Conservation (phyloP, 2,797 vertebrate genomes). For the Pagetopsis macropterus region DNA sequence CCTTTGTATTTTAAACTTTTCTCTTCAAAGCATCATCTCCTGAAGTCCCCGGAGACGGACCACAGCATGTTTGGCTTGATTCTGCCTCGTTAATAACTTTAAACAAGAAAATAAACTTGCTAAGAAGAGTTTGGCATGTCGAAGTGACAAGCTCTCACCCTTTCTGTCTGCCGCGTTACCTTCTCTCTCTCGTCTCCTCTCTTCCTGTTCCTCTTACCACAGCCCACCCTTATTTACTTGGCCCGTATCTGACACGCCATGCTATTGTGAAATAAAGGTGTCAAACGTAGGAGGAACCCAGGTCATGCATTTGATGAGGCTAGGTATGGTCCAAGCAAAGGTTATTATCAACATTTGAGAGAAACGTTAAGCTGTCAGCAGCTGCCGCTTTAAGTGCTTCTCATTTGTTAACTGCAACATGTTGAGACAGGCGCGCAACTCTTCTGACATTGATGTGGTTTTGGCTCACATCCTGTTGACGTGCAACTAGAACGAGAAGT, state of each 20-base stretch:
- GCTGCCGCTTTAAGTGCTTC: constrained; percentile 39
- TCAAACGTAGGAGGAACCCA: constrained; percentile 21
- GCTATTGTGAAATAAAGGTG: constrained; percentile 32
- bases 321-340: background rate
- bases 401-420: constrained; percentile 63
- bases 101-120: constrained; percentile 28
- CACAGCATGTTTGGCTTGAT: constrained; percentile 60
- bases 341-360: constrained; percentile 2
- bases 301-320: background rate
- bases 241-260: constrained; percentile 58
- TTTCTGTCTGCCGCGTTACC: constrained; percentile 56
- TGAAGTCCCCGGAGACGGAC: constrained; percentile 42
- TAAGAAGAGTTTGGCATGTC: constrained; percentile 54
- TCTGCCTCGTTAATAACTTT: background rate
- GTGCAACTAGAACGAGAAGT: constrained; percentile 81
- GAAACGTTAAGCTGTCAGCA: constrained; percentile 16
- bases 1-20: constrained; percentile 45
- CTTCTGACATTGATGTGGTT: constrained; percentile 82
- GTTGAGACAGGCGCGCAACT: constrained; percentile 81
- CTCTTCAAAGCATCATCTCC: constrained; percentile 69
- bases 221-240: constrained; percentile 76
- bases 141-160: constrained; percentile 51
- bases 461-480: constrained; percentile 87
- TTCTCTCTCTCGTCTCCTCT: constrained; percentile 68
- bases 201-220: constrained; percentile 86